Evolutionary conservation across 2,113 vertebrate genomes (phyloP).

Genomic region (Vanacampus margaritifer): DNA sequence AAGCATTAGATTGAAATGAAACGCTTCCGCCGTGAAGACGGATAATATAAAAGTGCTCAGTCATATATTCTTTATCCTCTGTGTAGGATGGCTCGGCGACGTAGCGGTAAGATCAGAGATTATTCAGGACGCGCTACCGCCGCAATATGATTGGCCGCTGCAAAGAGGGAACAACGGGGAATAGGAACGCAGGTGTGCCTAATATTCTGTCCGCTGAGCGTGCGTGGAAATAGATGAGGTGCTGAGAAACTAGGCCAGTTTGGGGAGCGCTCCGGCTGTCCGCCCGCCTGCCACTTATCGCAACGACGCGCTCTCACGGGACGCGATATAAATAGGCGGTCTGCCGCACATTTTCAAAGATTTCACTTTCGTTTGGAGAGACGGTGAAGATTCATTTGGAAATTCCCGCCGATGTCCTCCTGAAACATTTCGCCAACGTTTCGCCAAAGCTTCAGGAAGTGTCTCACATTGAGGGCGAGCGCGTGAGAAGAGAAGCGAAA

Average conservation of each 20-base stretch:
- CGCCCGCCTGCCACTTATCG: not conserved
- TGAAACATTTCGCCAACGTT: not conserved
- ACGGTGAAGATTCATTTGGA: not conserved
- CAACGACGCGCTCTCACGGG: not conserved
- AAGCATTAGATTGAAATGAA: too few species aligned
- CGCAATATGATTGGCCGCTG: too few species aligned
- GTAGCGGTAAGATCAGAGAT: too few species aligned
- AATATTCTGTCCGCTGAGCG: conserved; percentile 12
- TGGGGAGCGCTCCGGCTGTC: conserved; percentile 34
- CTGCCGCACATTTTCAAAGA: not conserved
- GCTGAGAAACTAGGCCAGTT: conserved; percentile 45
- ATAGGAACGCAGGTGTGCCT: not conserved
- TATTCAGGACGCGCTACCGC: too few species aligned
- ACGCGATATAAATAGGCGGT: conserved; percentile 7
- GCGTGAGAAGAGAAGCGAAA: too few species aligned
- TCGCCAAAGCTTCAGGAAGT: too few species aligned
- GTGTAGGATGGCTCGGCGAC: too few species aligned
- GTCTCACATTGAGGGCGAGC: too few species aligned
- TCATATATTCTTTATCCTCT: too few species aligned
- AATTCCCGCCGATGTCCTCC: not conserved
- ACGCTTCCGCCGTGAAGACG: too few species aligned
- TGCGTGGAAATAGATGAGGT: conserved; percentile 2
- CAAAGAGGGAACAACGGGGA: too few species aligned
- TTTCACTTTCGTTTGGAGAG: not conserved
- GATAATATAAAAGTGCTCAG: too few species aligned